Base-by-base conservation (phyloP, 2,888 invertebrate species). In the Drosophila seclusa region DNA sequence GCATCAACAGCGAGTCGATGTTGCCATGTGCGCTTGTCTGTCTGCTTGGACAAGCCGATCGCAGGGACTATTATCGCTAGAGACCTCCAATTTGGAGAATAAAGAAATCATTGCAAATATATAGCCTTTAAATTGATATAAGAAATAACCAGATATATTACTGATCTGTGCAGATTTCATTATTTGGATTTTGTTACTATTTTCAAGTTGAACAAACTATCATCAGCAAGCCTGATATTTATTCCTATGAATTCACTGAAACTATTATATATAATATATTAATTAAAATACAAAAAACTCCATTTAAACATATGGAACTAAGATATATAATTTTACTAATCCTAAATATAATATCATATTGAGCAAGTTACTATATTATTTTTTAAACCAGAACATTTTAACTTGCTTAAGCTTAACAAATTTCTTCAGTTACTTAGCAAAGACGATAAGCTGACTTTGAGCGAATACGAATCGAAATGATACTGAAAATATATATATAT, bases 401-500 rank as follows among this genome's bases (percentile, higher is more conserved):
- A 45, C 10, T 18, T 10, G 8, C 40, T n/a, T 1, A 2, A 40
- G 4, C 42, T 21, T 6, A 0, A 13, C 3, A 13, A 21, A 13
- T 4, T 21, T 45, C 4, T 13, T 13, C 7, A 24, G 24, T 24
- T 45, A 16, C 16, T 31, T 31, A 11, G 13, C 11, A 29, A 61
- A 61, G 1, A 16, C 6, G 3, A 42, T 1, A 21, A 21, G 21
- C 21, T 7, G 45, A 7, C 1, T 45, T 45, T 21, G 24, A 34
- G 27, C 27, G 27, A 55, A 57, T 1, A 4, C 7, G 8, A 38
- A 34, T 5, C 2, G 18, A 29, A 71, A 61, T 50, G 72, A 50
- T 54, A 66, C 58, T 71, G 70, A 54, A 73, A 71, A 81, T 84
- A 89, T 80, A 24, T 31, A 10, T 31, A 31, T 31, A 31, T 31